Evolutionary conservation across 1,140 invertebrate genomes (phyloP), one percentile per base, ranked within the genome.

Genomic region (Drosophila triauraria): DNA sequence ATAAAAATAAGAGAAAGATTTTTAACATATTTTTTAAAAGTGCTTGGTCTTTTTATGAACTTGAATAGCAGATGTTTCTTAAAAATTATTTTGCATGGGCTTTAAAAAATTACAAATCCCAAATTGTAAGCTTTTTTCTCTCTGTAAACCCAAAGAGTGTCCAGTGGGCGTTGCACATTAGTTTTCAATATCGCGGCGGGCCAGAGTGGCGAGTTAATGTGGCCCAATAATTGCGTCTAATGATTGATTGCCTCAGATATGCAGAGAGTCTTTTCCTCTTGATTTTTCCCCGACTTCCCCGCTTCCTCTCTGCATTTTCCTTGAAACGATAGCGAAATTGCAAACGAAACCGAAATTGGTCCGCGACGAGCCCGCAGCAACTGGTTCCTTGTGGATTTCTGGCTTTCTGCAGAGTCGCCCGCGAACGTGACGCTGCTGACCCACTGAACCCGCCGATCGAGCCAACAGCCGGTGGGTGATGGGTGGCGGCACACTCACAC

Each of bases 191-290:
- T 81, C 69, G 71, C 74, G 69, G 74, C 67, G 23, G 58, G 40
- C 47, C 42, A 58, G 67, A 84, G 84, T 90, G 80, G 69, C 61
- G 81, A 90, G 78, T 88, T 90, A 84, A 88, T 90, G 85, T 88
- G 85, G 70, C 78, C 68, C 75, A 88, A 79, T 84, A 85, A 88
- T 88, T 88, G 81, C 81, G 85, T 88, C 78, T 72, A 85, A 90
- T 90, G 85, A 90, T 90, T 90, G 85, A 90, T 90, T 90, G 85
- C 85, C 86, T 82, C 78, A 90, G 85, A 90, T 90, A 87, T 62
- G 76, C 75, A 62, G 54, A 56, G 38, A 32, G 25, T 51, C 20
- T 43, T 32, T 50, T 43, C n/a, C 50, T 50, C 17, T 50, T 10
- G 48, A 65, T 63, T 63, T 69, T 67, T 3, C 17, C 46, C 15